Evolutionary conservation across 2,888 invertebrate genomes (phyloP), one percentile per base, ranked within the genome.

Genomic region (Strigamia crassipes): DNA sequence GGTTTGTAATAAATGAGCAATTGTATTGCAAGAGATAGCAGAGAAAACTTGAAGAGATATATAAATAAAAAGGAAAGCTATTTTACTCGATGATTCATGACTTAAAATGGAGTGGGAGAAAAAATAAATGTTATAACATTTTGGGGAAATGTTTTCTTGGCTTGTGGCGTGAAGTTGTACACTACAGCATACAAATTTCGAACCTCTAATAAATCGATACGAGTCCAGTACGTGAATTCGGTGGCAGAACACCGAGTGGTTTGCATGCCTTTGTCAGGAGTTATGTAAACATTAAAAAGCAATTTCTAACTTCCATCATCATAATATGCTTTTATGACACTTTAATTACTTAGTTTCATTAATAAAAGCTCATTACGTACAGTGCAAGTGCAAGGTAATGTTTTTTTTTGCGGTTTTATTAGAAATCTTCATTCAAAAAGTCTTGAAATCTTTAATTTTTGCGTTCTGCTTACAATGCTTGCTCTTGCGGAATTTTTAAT

Each of bases 201-300:
- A 46, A 18, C 6, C n/a, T 56, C 56, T 56, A 18, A 56, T 56
- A 56, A 18, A 56, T 56, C 56, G 56, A 56, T 56, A 56, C 18
- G 18, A 18, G 21, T 18, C 56, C 21, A 56, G n/a, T 9, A 56
- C 56, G 18, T 56, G 56, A 56, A 21, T 56, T 56, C 56, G 9
- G 56, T 56, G 2, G 56, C 56, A 56, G 56, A 56, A 9, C 38
- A 9, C 38, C 6, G 4, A 38, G 38, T 6, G 8, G 38, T 38
- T 38, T 38, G 38, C 38, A 38, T 38, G 15, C 21, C 56, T 56
- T 56, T 56, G 56, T 56, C 21, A 18, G n/a, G 56, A 18, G 18
- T 18, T 56, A 56, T 56, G 56, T 56, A n/a, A 56, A 56, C 56
- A 56, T 56, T n/a, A 56, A 56, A 56, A 56, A n/a, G 56, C 18